Base-by-base conservation (phyloP, 1,140 invertebrate genomes). In the Cyclina sinensis region DNA sequence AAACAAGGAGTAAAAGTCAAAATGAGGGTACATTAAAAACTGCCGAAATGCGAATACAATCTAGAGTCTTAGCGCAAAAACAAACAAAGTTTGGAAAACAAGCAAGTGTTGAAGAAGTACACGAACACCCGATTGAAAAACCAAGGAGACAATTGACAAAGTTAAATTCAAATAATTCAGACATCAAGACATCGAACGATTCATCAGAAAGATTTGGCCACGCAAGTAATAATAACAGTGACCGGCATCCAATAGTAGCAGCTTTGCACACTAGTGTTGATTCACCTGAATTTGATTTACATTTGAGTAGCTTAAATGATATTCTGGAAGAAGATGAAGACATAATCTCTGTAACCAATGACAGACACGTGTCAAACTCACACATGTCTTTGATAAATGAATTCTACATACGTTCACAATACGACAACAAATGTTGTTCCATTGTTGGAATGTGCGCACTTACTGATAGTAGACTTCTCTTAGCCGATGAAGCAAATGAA, bases 311-410 rank as follows among this genome's bases (percentile, higher is more conserved):
- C 48, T 70, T 84, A 30, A 84, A 84, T 46, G 82, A 84, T 24
- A 84, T 84, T n/a, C 46, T 70, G 54, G 82, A 84, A 73, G 82
- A 84, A 39, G 68, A 84, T 14, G 82, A 84, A 51, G 82, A 84
- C 12, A 73, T 73, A 35, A 35, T 73, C 9, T 65, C 43, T 11
- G 62, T 70, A 21, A 21, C 18, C 5, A 51, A 51, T 9, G 82
- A 73, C n/a, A 5, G 27, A 21, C 54, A 84, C 7, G 48, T 73
- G 18, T 54, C 48, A 16, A 84, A 84, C n/a, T 84, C 82, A 12
- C 82, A 84, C 3, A 7, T 84, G 18, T 1, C 18, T 1, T 30
- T 35, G 12, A 84, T 21, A 32, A 70, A 39, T n/a, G 68, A 74
- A 35, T 46, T 73, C 27, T 84, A 84, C 27, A 48, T 84, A 18